A percentile compares a stretch with the other conserved stretches of the same genome.
These are phyloP conservation scores for Nycteola revayana DNA, from an alignment of 2,888 invertebrate species.

Conservation along the genomic window DNA sequence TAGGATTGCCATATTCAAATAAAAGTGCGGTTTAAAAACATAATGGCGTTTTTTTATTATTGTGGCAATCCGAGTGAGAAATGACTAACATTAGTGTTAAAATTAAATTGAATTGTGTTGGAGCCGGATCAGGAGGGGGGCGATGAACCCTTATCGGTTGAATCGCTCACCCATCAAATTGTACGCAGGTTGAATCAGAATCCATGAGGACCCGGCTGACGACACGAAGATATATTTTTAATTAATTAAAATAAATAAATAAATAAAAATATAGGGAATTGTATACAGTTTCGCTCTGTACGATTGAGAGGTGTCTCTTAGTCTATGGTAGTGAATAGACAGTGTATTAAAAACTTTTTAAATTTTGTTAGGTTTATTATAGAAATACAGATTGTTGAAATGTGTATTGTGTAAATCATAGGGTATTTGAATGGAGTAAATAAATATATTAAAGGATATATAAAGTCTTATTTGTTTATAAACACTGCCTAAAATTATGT, in stretches of 20 bases:
- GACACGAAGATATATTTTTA: constrained; percentile 25
- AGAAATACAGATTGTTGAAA: too few species aligned
- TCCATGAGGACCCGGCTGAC: constrained; percentile 49
- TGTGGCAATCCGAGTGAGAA: constrained; percentile 45
- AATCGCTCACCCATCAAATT: constrained; percentile 76
- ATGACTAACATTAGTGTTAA: constrained; percentile 23
- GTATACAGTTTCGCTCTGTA: constrained; percentile 31
- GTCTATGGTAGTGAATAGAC: constrained; percentile 21
- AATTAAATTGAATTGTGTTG: constrained; percentile 25
- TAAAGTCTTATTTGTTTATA: too few species aligned
- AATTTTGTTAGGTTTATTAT: too few species aligned
- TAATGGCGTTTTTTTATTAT: constrained; percentile 7
- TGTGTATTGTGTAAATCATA: too few species aligned
- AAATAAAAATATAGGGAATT: constrained; percentile 37
- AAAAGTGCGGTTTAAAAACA: neutral
- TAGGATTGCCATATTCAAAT: constrained; percentile 47
- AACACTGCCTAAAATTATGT: too few species aligned
- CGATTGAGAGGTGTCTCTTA: constrained; percentile 13
- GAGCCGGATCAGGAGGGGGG: constrained; percentile 76
- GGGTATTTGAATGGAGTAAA: constrained; percentile 9
- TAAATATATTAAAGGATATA: too few species aligned
- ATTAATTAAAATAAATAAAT: constrained; percentile 32
- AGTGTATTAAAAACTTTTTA: constrained; percentile 34
- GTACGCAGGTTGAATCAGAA: constrained; percentile 80
- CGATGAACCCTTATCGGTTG: constrained; percentile 64